These are phyloP conservation scores for Tylochromis polylepis DNA, from an alignment of 2,113 vertebrate genomes.

Conservation along the genomic window DNA sequence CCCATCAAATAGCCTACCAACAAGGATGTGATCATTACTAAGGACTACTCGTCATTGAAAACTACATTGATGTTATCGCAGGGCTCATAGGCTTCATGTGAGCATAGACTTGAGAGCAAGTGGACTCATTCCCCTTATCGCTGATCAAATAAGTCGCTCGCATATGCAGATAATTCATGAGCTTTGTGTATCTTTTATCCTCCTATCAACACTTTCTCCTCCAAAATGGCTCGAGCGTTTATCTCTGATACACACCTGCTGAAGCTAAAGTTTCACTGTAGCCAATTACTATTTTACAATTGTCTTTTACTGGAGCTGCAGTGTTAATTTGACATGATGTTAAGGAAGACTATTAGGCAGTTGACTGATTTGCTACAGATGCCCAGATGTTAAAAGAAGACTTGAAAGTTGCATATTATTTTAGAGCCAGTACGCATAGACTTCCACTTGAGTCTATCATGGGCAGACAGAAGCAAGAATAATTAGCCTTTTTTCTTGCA, in stretches of 20 bases:
- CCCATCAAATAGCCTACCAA: slow-evolving; percentile 33
- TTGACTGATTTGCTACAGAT: not conserved
- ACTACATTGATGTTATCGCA: slow-evolving; percentile 60
- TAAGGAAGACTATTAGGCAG: not conserved
- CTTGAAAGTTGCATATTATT: not conserved
- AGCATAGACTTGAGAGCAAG: slow-evolving; percentile 52
- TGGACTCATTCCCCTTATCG: slow-evolving; percentile 66
- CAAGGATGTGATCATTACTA: slow-evolving; percentile 32
- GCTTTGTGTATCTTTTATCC: slow-evolving; percentile 66
- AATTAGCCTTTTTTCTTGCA: not conserved
- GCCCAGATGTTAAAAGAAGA: not conserved
- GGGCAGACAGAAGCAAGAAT: not conserved
- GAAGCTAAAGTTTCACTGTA: slow-evolving; percentile 24
- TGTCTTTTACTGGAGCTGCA: not conserved
- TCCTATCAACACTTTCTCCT: slow-evolving; percentile 60
- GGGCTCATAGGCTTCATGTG: slow-evolving; percentile 34
- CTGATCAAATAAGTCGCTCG: slow-evolving; percentile 68
- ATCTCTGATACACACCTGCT: slow-evolving; percentile 60
- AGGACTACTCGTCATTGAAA: slow-evolving; percentile 62
- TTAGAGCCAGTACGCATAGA: not conserved
- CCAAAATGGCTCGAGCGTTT: slow-evolving; percentile 59
- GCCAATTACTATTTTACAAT: slow-evolving; percentile 15
- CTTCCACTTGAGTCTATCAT: not conserved
- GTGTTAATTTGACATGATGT: not conserved
- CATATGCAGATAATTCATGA: slow-evolving; percentile 68